A percentile compares a stretch with the other conserved stretches of the same genome.
Conservation (phyloP, 2,888 invertebrate genomes). For the Panorpa germanica region DNA sequence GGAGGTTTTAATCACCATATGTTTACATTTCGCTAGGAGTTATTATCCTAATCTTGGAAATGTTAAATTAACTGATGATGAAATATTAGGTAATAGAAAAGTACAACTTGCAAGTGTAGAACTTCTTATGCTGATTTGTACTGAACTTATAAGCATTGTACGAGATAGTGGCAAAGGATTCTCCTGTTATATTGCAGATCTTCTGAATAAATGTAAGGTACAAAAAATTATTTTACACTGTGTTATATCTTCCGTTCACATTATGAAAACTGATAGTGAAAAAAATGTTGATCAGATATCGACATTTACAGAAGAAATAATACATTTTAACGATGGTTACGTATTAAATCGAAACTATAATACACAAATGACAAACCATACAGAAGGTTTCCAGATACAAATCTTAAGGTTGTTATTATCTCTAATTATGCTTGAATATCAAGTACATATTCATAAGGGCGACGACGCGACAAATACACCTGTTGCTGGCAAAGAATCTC, state of each 20-base stretch:
- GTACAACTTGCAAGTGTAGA: slow-evolving; percentile 61
- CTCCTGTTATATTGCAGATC: slow-evolving; percentile 55
- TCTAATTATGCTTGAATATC: slow-evolving; percentile 55
- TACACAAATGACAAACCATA: slow-evolving; percentile 36
- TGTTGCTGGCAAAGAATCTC: no score
- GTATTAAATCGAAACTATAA: no score
- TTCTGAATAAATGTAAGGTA: slow-evolving; percentile 56
- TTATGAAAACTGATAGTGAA: slow-evolving; percentile 31
- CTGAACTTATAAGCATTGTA: slow-evolving; percentile 51
- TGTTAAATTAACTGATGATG: slow-evolving; percentile 41
- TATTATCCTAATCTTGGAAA: slow-evolving; percentile 53
- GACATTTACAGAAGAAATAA: slow-evolving; percentile 55
- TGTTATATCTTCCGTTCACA: slow-evolving; percentile 54
- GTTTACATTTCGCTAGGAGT: slow-evolving; percentile 63
- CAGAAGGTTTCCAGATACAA: slow-evolving; percentile 50
- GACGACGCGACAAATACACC: slow-evolving; percentile 22
- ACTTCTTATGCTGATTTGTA: slow-evolving; percentile 48
- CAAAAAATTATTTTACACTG: slow-evolving; percentile 71
- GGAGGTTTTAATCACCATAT: slow-evolving; percentile 54
- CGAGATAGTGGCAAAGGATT: slow-evolving; percentile 59
- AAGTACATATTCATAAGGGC: slow-evolving; percentile 34
- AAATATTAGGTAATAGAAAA: slow-evolving; percentile 55
- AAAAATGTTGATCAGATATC: no score
- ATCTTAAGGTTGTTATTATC: slow-evolving; percentile 45
- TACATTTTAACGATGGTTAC: slow-evolving; percentile 50